Conservation (phyloP, 2,113 vertebrate species). For the Nerophis lumbriciformis region DNA sequence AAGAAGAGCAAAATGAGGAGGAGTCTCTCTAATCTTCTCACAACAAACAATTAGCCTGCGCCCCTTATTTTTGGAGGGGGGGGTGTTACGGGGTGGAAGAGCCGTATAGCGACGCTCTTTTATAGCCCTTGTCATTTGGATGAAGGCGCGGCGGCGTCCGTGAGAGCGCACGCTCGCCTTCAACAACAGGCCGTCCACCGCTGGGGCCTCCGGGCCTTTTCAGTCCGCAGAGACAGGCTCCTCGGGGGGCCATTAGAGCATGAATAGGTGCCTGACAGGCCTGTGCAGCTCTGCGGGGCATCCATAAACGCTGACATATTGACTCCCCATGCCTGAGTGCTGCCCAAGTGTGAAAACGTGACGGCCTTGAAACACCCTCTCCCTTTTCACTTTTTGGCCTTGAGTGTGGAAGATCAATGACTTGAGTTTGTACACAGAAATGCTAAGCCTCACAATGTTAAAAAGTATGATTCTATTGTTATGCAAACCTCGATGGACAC, state of each 20-base stretch:
- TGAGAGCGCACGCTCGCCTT: slow-evolving; percentile 80
- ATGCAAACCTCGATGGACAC: too few species aligned
- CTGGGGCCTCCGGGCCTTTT: slow-evolving; percentile 74
- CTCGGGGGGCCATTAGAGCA: slow-evolving; percentile 83
- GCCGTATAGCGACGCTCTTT: slow-evolving; percentile 68
- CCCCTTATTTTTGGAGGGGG: slow-evolving; percentile 67
- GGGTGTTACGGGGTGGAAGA: slow-evolving; percentile 26
- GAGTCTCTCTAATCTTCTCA: slow-evolving; percentile 75
- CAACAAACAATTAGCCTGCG: slow-evolving; percentile 80
- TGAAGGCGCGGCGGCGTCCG: slow-evolving; percentile 69
- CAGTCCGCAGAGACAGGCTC: slow-evolving; percentile 78
- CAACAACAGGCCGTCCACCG: slow-evolving; percentile 77
- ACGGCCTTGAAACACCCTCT: slow-evolving; percentile 68
- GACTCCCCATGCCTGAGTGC: slow-evolving; percentile 78
- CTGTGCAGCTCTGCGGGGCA: slow-evolving; percentile 79
- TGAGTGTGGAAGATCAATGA: neutral
- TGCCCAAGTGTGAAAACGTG: slow-evolving; percentile 81
- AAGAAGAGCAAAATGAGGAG: slow-evolving; percentile 52
- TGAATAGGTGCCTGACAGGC: slow-evolving; percentile 88
- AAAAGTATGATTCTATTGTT: neutral
- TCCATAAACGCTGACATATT: slow-evolving; percentile 88
- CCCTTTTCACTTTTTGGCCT: slow-evolving; percentile 22
- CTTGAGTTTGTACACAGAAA: neutral
- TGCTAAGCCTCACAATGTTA: neutral
- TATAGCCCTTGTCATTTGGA: slow-evolving; percentile 75